Conservation (phyloP, 2,113 vertebrate genomes). For the Anhinga rufa region DNA sequence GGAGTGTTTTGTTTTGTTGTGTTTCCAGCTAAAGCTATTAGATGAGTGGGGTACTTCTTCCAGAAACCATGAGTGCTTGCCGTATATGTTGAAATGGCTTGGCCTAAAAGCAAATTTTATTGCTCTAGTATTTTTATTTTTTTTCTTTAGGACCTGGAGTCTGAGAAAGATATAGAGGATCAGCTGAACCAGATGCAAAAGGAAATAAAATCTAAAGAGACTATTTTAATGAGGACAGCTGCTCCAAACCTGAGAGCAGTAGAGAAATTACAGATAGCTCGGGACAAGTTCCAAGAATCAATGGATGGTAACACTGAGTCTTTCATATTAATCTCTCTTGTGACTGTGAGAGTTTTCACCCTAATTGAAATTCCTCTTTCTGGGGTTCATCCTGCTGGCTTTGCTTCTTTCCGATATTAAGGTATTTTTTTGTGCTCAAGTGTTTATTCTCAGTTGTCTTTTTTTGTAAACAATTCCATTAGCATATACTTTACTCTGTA, state of each 20-base stretch:
- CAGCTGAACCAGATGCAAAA: slow-evolving; percentile 68
- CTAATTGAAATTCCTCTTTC: neutral
- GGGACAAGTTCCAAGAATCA: slow-evolving; percentile 80
- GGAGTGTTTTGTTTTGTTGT: neutral
- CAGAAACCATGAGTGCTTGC: neutral
- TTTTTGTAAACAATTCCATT: neutral
- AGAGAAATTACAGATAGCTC: slow-evolving; percentile 80
- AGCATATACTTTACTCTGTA: neutral
- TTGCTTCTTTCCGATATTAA: neutral
- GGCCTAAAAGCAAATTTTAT: neutral
- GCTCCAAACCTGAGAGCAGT: slow-evolving; percentile 86
- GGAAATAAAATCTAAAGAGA: slow-evolving; percentile 70
- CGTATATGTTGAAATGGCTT: neutral
- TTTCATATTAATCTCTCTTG: neutral
- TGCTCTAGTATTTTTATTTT: neutral
- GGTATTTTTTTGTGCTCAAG: neutral
- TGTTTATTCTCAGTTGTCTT: neutral
- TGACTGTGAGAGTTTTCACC: neutral
- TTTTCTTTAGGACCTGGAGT: slow-evolving; percentile 65
- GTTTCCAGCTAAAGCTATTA: neutral
- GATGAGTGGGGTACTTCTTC: neutral
- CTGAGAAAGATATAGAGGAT: slow-evolving; percentile 72
- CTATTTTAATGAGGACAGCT: slow-evolving; percentile 71
- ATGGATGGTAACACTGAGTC: slow-evolving; percentile 75
- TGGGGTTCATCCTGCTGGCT: neutral